phyloP scores from a whole-genome alignment of 2,888 invertebrate genomes.

The Zhuqinia jingwanae region DNA sequence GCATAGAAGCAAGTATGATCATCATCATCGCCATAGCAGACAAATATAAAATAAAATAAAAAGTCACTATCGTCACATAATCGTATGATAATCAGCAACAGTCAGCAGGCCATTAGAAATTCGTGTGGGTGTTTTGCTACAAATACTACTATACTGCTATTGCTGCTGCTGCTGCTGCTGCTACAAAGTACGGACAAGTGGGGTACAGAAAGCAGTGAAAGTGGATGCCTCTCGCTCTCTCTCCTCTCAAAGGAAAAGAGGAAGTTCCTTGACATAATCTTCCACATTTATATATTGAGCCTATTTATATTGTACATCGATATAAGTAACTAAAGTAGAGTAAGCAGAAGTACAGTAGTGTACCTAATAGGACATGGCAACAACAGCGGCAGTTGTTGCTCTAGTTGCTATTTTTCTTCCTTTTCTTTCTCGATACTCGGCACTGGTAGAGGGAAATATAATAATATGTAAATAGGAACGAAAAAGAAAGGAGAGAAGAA shows the following conservation, averaged over 20 bases:
- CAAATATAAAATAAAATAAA: not conserved
- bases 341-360: not conserved
- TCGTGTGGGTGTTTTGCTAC: too few species aligned
- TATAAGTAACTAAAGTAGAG: not conserved
- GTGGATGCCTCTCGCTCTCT: too few species aligned
- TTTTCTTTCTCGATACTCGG: not conserved
- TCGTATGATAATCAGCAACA: not conserved
- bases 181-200: too few species aligned
- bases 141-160: not conserved
- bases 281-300: not conserved
- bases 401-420: too few species aligned
- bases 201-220: too few species aligned
- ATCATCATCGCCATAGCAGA: not conserved
- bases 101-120: not conserved
- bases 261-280: not conserved
- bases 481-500: not conserved
- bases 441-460: not conserved
- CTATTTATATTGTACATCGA: not conserved
- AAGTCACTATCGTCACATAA: not conserved
- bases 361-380: not conserved
- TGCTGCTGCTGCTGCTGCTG: not conserved
- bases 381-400: too few species aligned
- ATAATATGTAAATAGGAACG: not conserved
- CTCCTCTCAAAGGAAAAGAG: not conserved
- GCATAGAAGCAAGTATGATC: not conserved